phyloP scores from a whole-genome alignment of 2,797 vertebrate genomes.

The Acipenser ruthenus region DNA sequence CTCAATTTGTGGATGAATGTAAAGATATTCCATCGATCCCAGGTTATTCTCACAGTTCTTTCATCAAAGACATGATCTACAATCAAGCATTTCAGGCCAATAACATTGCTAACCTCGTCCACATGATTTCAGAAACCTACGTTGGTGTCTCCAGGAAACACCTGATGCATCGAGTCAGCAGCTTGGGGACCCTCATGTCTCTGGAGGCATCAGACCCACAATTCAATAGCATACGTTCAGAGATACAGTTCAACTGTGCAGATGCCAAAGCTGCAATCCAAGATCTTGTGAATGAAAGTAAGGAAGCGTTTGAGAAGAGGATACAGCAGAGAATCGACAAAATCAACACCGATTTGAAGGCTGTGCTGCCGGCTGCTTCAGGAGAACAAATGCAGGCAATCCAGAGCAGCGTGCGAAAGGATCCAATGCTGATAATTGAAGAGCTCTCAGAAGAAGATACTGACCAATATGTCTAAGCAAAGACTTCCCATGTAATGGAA shows the following conservation, averaged over 20 bases:
- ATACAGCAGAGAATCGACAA: background rate
- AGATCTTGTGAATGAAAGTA: background rate
- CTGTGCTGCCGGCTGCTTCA: slow-evolving; percentile 1
- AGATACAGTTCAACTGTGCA: background rate
- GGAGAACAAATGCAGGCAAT: background rate
- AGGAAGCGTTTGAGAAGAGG: background rate
- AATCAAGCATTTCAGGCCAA: slow-evolving; percentile 6
- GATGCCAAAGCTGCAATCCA: background rate
- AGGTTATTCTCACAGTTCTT: background rate
- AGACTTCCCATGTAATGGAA: too few species aligned
- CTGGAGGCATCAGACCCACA: too few species aligned
- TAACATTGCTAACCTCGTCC: slow-evolving; percentile 2
- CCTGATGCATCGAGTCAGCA: too few species aligned
- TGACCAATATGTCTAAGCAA: too few species aligned
- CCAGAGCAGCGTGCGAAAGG: background rate
- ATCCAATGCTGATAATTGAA: too few species aligned
- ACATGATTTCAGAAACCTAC: slow-evolving; percentile 9
- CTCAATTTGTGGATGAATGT: background rate
- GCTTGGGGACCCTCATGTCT: too few species aligned
- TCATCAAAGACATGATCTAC: slow-evolving; percentile 7
- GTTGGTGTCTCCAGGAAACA: background rate
- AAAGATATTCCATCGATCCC: background rate
- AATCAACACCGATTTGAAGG: background rate
- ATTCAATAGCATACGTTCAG: too few species aligned
- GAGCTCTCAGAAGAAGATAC: too few species aligned